Base-by-base conservation (phyloP, 2,888 invertebrate species). In the Acleris holmiana region DNA sequence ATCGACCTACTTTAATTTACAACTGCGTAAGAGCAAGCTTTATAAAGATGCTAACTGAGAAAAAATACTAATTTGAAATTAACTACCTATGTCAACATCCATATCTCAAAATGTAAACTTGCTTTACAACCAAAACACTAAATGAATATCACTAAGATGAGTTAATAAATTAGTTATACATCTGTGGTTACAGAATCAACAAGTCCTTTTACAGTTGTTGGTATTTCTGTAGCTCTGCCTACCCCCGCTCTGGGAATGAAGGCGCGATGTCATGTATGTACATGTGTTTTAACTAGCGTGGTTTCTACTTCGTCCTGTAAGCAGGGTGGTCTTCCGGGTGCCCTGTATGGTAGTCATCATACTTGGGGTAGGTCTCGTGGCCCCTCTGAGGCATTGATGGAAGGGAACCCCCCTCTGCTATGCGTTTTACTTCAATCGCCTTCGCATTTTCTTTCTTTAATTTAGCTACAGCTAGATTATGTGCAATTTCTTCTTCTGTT, bases 391-490 rank as follows among this genome's bases (percentile, higher is more conserved):
- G 74, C 17, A 75, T 61, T 17, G 80, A 64, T 15, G 89, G 89
- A 6, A 90, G 64, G 2, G 86, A 77, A 6, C 87, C 84, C 51
- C 91, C 85, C 21, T 94, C 94, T 8, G 87, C 85, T 6, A 93
- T 85, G 71, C 94, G 94, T 73, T 94, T 93, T 0, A 85, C 82
- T 68, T 96, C 96, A 63, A 97, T 81, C 79, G 94, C 94, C 3
- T 94, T 93, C 1, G 97, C 97, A 90, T 97, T 97, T 49, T 93
- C 85, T 77, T 96, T 95, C 74, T 97, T 97, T 82, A 94, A 83
- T 73, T 95, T 85, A 82, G 96, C 95, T 47, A 97, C 90, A 17
- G 95, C 94, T 49, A 95, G 80, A 86, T 97, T 98, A 73, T 88
- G 91, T 10, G 93, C 87, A 8, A 97, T 88, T 86, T 98, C 97